Evolutionary conservation across 2,888 invertebrate genomes (phyloP), one percentile per base, ranked within the genome.

Genomic region (Piscicola geometra): DNA sequence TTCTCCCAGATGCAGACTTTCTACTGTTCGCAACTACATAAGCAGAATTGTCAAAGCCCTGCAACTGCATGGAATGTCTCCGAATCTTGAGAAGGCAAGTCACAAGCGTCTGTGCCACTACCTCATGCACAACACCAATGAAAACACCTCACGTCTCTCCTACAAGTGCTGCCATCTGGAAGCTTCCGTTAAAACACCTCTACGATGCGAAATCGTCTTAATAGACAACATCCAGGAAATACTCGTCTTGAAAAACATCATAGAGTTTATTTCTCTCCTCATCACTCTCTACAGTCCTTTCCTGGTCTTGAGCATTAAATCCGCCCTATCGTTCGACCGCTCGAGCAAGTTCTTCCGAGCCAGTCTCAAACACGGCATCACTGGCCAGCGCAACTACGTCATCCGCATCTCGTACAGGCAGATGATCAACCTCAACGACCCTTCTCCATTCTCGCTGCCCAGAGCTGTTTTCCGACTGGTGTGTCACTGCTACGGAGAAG

Each of bases 331-430:
- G 30, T 80, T 74, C 60, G 79, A 80, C 73, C 76, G 71, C 56
- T 75, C 78, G 28, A 80, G 79, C 30, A 80, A 80, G 47, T 80
- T 80, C 76, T 80, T 80, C 71, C 76, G 79, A 12, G 80, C 80
- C 5, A 80, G 80, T 0, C 72, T 80, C 21, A 80, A 80, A 74
- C 80, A 80, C 32, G 80, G 80, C 41, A 80, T 80, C 56, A 80
- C 80, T 9, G 80, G 80, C 36, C 80, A 80, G 72, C 76, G 80
- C 25, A 80, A 80, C 73, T 80, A 80, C 76, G 80, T 80, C 71
- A 80, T 80, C 47, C 74, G 80, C 21, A 80, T 80, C 28, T 78
- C 79, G 21, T 80, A 79, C 30, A 68, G 80, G 25, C 80, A 80
- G 70, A 78, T 80, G 30, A 78, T 80, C 73, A 80, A 80, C 66